These are phyloP conservation scores for Galeruca laticollis DNA, from an alignment of 2,888 invertebrate species.

Conservation along the genomic window DNA sequence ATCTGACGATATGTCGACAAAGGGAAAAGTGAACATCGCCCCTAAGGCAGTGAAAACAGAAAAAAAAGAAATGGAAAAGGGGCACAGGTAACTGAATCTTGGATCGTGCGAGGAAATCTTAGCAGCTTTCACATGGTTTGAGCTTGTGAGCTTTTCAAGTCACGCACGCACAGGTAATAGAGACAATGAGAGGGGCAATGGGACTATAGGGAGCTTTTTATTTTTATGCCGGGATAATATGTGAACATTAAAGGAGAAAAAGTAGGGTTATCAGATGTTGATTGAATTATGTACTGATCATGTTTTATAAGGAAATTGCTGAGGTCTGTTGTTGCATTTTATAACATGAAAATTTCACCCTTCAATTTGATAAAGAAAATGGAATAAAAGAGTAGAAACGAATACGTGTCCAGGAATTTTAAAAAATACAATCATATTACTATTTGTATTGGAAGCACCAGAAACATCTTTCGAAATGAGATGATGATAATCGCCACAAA, in stretches of 20 bases:
- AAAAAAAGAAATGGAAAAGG: constrained; percentile 36
- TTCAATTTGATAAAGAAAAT: too few relatives aligned
- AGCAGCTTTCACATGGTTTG: constrained; percentile 43
- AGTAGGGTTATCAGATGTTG: constrained; percentile 3
- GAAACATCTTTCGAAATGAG: too few relatives aligned
- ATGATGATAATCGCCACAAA: too few relatives aligned
- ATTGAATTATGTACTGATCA: constrained; percentile 9
- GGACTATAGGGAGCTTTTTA: constrained; percentile 49
- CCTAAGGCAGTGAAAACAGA: constrained; percentile 19
- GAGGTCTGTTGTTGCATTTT: not conserved
- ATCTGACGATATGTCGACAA: constrained; percentile 16
- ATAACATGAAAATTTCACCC: not conserved
- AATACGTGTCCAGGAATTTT: too few relatives aligned
- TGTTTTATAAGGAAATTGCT: not conserved
- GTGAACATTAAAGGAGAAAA: constrained; percentile 32
- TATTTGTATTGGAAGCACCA: not conserved
- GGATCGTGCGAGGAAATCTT: constrained; percentile 53
- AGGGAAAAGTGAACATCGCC: constrained; percentile 35
- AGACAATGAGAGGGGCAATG: constrained; percentile 52
- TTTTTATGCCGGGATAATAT: constrained; percentile 42
- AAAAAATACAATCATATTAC: not conserved
- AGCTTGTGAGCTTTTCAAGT: constrained; percentile 51
- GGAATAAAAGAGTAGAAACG: too few relatives aligned
- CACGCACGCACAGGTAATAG: constrained; percentile 57
- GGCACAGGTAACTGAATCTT: constrained; percentile 58